A percentile compares a stretch with the other conserved stretches of the same genome.
phyloP scores from a whole-genome alignment of 1,140 invertebrate species.

The Varroa destructor region DNA sequence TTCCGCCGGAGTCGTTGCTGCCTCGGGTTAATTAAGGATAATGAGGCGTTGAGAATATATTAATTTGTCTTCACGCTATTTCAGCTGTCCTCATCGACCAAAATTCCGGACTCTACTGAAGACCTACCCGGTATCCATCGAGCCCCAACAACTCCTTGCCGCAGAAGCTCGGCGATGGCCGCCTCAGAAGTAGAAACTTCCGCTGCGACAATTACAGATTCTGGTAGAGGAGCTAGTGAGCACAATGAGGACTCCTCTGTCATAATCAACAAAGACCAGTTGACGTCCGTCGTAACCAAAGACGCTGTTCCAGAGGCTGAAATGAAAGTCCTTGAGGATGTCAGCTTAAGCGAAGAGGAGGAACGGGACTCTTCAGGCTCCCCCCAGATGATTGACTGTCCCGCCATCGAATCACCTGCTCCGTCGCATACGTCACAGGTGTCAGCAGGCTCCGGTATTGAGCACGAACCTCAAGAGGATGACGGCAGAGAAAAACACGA shows the following conservation, averaged over 20 bases:
- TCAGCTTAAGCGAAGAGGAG: constrained; percentile 2
- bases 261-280: too few relatives aligned
- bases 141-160: too few relatives aligned
- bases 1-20: too few relatives aligned
- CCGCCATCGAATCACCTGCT: constrained; percentile 19
- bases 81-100: constrained; percentile 63
- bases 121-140: constrained; percentile 42
- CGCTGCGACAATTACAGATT: not conserved
- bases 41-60: not conserved
- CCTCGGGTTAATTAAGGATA: too few relatives aligned
- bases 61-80: constrained; percentile 52
- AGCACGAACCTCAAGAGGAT: constrained; percentile 30
- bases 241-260: constrained; percentile 23
- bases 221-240: constrained; percentile 8
- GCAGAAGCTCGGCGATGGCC: too few relatives aligned
- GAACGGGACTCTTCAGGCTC: constrained; percentile 25
- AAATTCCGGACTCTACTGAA: constrained; percentile 81
- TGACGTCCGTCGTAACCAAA: too few relatives aligned
- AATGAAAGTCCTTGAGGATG: constrained; percentile 16
- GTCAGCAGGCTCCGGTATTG: constrained; percentile 30
- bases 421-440: constrained; percentile 21
- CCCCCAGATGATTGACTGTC: constrained; percentile 18
- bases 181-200: too few relatives aligned
- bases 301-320: not conserved
- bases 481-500: constrained; percentile 30